These are phyloP conservation scores for Zaprionus lachaisei DNA, from an alignment of 1,140 invertebrate species.

Conservation along the genomic window DNA sequence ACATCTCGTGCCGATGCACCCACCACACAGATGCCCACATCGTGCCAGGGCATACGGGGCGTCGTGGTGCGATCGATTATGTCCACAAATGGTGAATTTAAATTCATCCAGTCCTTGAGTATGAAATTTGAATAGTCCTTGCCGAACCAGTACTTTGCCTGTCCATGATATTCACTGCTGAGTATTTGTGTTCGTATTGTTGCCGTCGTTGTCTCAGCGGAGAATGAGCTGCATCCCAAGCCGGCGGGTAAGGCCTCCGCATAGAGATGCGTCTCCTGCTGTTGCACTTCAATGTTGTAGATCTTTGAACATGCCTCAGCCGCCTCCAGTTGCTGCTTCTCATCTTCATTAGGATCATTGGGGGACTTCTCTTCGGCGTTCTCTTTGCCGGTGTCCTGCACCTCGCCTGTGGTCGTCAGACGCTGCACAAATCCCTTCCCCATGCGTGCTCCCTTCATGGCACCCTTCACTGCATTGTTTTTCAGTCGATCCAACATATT, in stretches of 20 bases:
- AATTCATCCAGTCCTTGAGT: slow-evolving; percentile 97
- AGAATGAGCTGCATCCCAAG: slow-evolving; percentile 63
- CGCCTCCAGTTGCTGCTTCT: slow-evolving; percentile 5
- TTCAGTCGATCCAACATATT: slow-evolving; percentile 89
- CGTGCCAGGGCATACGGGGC: slow-evolving; percentile 99
- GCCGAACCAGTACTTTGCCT: slow-evolving; percentile 97
- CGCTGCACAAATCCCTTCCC: slow-evolving; percentile 88
- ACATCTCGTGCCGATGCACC: slow-evolving; percentile 95
- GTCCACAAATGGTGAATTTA: slow-evolving; percentile 95
- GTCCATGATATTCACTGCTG: slow-evolving; percentile 85
- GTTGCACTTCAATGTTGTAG: neutral
- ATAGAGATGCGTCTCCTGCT: slow-evolving; percentile 57
- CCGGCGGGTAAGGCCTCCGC: slow-evolving; percentile 64
- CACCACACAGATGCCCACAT: slow-evolving; percentile 94
- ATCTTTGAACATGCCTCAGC: neutral
- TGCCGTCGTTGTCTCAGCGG: slow-evolving; percentile 53
- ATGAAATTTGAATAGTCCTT: slow-evolving; percentile 99
- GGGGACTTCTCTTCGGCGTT: slow-evolving; percentile 11
- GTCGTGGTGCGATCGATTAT: slow-evolving; percentile 93
- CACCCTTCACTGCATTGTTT: slow-evolving; percentile 87
- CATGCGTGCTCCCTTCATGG: slow-evolving; percentile 85
- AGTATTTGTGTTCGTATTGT: slow-evolving; percentile 59
- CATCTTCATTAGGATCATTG: neutral
- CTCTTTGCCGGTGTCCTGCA: slow-evolving; percentile 25
- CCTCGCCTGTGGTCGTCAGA: slow-evolving; percentile 88